Evolutionary conservation across 2,797 vertebrate species (phyloP).

Genomic region (Podarcis siculus): DNA sequence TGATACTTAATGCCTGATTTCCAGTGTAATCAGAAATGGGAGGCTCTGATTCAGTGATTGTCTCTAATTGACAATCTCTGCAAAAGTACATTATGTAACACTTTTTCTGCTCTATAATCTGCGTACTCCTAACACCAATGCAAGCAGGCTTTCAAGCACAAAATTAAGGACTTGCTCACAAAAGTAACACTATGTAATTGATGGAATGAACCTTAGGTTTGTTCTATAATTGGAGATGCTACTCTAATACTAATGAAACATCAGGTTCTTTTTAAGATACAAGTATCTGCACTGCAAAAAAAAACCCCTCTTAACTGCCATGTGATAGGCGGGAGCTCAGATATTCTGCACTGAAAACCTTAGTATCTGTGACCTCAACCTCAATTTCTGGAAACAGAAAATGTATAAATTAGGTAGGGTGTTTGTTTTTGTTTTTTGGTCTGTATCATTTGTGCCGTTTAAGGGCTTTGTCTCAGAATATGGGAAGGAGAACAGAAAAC

Average conservation of each 20-base stretch:
- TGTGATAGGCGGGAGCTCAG: background rate
- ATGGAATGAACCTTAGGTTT: constrained; percentile 43
- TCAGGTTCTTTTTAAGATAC: constrained; percentile 8
- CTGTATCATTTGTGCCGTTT: background rate
- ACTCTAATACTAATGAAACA: constrained; percentile 56
- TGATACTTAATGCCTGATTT: constrained; percentile 23
- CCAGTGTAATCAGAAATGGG: constrained; percentile 13
- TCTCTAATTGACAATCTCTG: constrained; percentile 20
- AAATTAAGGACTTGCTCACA: constrained; percentile 22
- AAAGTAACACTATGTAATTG: constrained; percentile 5
- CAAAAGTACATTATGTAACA: constrained; percentile 15
- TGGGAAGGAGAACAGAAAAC: background rate
- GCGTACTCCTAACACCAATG: background rate
- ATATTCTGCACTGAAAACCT: constrained; percentile 50
- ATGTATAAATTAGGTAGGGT: background rate
- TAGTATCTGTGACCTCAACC: constrained; percentile 51
- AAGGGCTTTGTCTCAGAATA: background rate
- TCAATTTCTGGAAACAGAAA: constrained; percentile 36
- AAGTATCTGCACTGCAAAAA: constrained; percentile 40
- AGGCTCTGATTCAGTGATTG: constrained; percentile 30
- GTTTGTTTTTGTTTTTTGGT: background rate
- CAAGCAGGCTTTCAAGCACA: constrained; percentile 24
- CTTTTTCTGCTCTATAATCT: constrained; percentile 14
- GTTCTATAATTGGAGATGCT: constrained; percentile 38
- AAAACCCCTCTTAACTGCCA: background rate